Base-by-base conservation (phyloP, 1,140 invertebrate species). In the Drosophila fuyamai region DNA sequence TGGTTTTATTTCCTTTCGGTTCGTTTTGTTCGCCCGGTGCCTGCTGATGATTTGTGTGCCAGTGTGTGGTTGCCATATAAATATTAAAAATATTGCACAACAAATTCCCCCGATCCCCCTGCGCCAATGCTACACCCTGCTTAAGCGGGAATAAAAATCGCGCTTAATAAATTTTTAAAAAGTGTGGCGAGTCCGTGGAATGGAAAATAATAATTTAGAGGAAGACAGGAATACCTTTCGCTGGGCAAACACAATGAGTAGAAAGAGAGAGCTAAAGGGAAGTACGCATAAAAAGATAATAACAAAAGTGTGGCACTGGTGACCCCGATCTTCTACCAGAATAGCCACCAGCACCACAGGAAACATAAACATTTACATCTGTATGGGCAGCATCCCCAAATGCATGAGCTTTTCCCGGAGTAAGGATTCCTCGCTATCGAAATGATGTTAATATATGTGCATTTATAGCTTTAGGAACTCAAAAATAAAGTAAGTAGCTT, bases 71-170 rank as follows among this genome's bases (percentile, higher is more conserved):
- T 76, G 84, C 83, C 79, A 88, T 88, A 86, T 86, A 86, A 86
- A 86, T 86, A 86, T 86, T 88, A 88, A 86, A 86, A 86, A 86
- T 88, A 83, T 86, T 88, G 84, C 79, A 86, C 76, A 79, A 86
- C 67, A 88, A 83, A 73, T 77, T 79, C 76, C 80, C 58, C n/a
- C 44, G 7, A n/a, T 10, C 5, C 8, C 41, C n/a, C 32, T 50
- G 36, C 18, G 23, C 8, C 18, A 32, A 9, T 36, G 40, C 32
- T 18, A 1, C 18, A 18, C 47, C 41, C 63, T 81, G 74, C 73
- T 72, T 76, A 81, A 77, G 47, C 59, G 74, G 51, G 54, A 71
- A 61, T 50, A 57, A 83, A 89, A 76, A 80, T 88, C 63, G 84
- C 54, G 84, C 63, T 88, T 83, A 83, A 80, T 88, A 88, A 88